phyloP scores from a whole-genome alignment of 2,888 invertebrate genomes.

The Patella pellucida region DNA sequence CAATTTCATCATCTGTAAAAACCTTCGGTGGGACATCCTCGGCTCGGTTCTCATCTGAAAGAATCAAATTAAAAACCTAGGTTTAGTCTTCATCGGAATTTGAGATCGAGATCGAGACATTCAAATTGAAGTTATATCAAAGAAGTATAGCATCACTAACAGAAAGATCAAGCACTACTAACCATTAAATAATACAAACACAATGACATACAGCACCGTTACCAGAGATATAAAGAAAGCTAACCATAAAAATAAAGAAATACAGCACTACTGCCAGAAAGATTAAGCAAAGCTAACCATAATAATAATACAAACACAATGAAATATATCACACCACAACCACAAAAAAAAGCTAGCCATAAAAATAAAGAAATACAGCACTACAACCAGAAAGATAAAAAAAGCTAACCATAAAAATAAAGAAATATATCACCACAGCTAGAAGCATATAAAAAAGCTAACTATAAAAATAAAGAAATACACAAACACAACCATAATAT shows the following conservation, averaged over 20 bases:
- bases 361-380: not conserved
- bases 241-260: not conserved
- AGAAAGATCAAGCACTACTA: not conserved
- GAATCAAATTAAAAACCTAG: not conserved
- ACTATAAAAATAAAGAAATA: too few relatives aligned
- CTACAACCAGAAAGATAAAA: not conserved
- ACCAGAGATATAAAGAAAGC: not conserved
- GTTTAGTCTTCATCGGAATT: too few relatives aligned
- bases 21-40: conserved; percentile 38
- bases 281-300: not conserved
- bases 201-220: not conserved
- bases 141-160: not conserved
- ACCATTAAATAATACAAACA: not conserved
- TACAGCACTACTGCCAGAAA: not conserved
- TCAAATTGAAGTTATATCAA: not conserved
- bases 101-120: too few relatives aligned
- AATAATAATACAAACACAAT: not conserved
- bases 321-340: not conserved
- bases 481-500: too few relatives aligned
- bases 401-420: too few relatives aligned
- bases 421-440: too few relatives aligned
- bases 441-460: too few relatives aligned
- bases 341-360: not conserved
- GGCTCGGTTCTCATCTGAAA: conserved; percentile 15
- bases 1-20: conserved; percentile 56